Base-by-base conservation (phyloP, 2,113 vertebrate species). In the Procapra przewalskii region DNA sequence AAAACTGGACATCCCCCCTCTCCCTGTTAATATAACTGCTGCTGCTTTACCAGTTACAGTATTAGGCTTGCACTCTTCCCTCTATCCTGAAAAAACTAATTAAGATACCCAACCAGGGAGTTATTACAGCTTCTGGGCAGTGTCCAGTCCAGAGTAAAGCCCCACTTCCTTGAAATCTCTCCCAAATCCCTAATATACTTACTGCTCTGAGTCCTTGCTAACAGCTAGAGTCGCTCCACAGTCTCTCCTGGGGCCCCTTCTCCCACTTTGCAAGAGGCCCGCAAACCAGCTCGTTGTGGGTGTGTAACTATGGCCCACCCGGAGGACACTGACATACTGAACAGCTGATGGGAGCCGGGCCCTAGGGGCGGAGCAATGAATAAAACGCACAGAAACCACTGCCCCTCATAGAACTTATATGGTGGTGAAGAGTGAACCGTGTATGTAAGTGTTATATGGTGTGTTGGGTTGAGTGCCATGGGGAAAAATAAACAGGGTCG, bases 171-270 rank as follows among this genome's bases (percentile, higher is more conserved):
- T 43, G 50, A 80, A 96, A 33, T 5, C n/a, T 40, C 7, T 33
- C 31, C 14, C 19, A 62, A 43, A 50, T 57, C 33, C 19, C 43
- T 64, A 55, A 6, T 7, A 54, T 21, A 23, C 31, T 33, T 40
- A 71, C 36, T 10, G 0, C 40, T 40, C 55, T 3, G 29, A 64
- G 40, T 31, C 2, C 4, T 33, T 27, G 13, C 29, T 31, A n/a
- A n/a, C 11, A 33, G 3, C 40, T 7, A 7, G 23, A 88, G 1
- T 23, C 0, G 0, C 21, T 85, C 77, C n/a, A 7, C 55, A 60
- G 16, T 31, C 67, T 62, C 36, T 36, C 13, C 57, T 96, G 23
- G n/a, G 81, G 82, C 33, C 40, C 36, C 21, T 21, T 33, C 45
- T 91, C 33, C 21, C 43, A 88, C 43, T 71, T 55, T 83, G 64